Evolutionary conservation across 2,888 invertebrate genomes (phyloP).

Genomic region (Lasioglossum vierecki): DNA sequence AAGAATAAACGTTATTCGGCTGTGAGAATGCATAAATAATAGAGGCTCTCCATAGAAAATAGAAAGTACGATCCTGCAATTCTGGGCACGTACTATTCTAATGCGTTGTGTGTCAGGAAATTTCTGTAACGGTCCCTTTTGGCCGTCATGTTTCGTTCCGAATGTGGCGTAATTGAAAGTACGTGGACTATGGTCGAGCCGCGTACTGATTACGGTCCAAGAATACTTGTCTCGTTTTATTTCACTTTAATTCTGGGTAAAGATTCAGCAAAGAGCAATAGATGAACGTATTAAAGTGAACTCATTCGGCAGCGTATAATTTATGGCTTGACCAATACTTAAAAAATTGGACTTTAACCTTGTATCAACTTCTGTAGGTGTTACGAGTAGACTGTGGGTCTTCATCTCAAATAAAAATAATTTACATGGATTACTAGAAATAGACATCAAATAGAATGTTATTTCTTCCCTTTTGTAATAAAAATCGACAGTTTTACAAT

Average conservation of each 20-base stretch:
- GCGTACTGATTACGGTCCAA: background rate
- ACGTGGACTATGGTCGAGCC: background rate
- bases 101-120: slow-evolving; percentile 2
- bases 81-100: background rate
- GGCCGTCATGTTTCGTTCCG: background rate
- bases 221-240: background rate
- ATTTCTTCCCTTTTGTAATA: background rate
- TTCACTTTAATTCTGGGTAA: background rate
- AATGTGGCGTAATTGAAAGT: slow-evolving; percentile 3
- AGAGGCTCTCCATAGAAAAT: background rate
- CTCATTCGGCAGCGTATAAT: background rate
- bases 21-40: background rate
- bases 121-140: slow-evolving; percentile 9
- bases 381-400: background rate
- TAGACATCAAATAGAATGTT: background rate
- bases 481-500: background rate
- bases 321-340: background rate
- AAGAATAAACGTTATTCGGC: background rate
- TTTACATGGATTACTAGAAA: too few relatives aligned
- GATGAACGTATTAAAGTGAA: background rate
- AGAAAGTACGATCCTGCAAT: background rate
- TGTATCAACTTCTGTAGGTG: background rate
- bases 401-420: background rate
- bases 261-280: background rate
- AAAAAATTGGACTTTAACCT: background rate